These are phyloP conservation scores for Mormyrus iriodes DNA, from an alignment of 2,113 vertebrate genomes.

Conservation along the genomic window DNA sequence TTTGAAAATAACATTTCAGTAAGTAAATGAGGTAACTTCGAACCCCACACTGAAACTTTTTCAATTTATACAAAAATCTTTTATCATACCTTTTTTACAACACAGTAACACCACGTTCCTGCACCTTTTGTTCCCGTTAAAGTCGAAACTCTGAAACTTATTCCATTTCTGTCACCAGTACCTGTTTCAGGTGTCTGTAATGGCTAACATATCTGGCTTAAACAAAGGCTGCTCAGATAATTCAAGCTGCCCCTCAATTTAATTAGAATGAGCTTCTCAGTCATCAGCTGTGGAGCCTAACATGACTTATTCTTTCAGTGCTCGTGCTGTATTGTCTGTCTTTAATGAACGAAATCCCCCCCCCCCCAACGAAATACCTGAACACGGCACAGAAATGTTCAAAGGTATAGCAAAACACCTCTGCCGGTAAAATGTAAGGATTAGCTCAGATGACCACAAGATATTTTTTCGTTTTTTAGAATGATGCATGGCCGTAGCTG, in stretches of 20 bases:
- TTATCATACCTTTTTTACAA: not conserved
- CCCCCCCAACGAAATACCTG: not conserved
- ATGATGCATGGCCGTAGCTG: not conserved
- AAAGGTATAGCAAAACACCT: not conserved
- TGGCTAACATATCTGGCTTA: not conserved
- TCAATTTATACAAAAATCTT: not conserved
- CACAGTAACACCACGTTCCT: not conserved
- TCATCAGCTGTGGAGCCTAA: not conserved
- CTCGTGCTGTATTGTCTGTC: not conserved
- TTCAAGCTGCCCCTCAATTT: not conserved
- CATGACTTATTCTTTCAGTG: not conserved
- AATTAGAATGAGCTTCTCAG: slow-evolving; percentile 6
- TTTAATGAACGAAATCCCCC: not conserved
- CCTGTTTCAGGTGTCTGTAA: not conserved
- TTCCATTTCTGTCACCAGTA: not conserved
- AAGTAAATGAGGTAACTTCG: not conserved
- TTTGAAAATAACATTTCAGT: not conserved
- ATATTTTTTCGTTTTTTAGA: not conserved
- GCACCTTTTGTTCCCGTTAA: not conserved
- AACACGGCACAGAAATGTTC: not conserved
- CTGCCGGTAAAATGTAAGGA: not conserved
- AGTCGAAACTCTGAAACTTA: not conserved
- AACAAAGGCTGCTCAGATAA: not conserved
- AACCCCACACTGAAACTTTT: not conserved
- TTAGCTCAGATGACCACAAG: not conserved